Percentiles rank a stretch among this genome's conserved stretches.
Evolutionary conservation across 2,888 invertebrate species (phyloP).

Genomic region (Meteorus colon): DNA sequence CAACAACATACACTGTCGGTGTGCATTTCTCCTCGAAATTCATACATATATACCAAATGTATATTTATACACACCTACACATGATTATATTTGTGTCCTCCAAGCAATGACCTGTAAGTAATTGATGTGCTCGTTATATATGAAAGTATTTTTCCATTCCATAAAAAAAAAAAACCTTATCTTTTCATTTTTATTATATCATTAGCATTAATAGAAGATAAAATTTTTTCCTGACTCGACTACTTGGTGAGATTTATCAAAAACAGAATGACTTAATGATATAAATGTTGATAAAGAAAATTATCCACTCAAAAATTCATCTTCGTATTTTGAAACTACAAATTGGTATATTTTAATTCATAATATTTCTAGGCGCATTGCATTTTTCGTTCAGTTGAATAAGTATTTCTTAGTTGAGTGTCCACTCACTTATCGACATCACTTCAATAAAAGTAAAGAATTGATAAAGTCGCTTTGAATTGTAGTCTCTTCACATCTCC

Average conservation of each 20-base stretch:
- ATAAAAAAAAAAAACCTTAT: slow-evolving; percentile 4
- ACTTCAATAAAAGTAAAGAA: too few relatives aligned
- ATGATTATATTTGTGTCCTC: neutral
- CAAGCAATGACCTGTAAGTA: slow-evolving; percentile 41
- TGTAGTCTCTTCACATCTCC: too few relatives aligned
- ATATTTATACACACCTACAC: neutral
- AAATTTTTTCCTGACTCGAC: too few relatives aligned
- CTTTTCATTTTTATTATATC: neutral
- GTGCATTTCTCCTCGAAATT: slow-evolving; percentile 40
- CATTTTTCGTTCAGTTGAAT: neutral
- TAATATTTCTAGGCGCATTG: neutral
- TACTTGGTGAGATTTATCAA: too few relatives aligned
- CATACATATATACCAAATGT: neutral
- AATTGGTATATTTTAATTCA: neutral
- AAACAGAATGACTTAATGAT: too few relatives aligned
- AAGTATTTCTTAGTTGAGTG: too few relatives aligned
- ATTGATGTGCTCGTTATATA: slow-evolving; percentile 29
- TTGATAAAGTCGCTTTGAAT: too few relatives aligned
- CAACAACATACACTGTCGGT: slow-evolving; percentile 24
- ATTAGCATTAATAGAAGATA: too few relatives aligned
- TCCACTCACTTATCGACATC: too few relatives aligned
- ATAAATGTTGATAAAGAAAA: too few relatives aligned
- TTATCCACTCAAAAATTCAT: too few relatives aligned
- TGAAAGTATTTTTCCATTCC: slow-evolving; percentile 10
- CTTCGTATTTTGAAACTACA: neutral